phyloP scores from a whole-genome alignment of 2,113 vertebrate genomes.

The Osmerus eperlanus region DNA sequence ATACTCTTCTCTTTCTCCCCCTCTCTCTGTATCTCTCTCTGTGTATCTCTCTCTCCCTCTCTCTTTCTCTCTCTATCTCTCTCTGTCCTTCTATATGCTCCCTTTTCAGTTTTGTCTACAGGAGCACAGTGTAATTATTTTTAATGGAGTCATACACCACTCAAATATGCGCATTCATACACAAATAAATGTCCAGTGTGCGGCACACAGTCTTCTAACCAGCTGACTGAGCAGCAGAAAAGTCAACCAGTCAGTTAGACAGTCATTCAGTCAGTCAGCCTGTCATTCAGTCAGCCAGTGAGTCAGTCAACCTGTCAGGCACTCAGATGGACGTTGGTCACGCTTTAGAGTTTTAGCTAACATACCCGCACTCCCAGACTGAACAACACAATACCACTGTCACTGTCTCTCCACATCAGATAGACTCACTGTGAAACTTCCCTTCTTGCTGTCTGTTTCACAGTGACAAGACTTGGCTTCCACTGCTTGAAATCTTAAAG shows the following conservation, averaged over 20 bases:
- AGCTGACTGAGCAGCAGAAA: no score
- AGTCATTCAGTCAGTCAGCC: neutral
- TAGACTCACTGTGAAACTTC: neutral
- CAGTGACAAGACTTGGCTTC: neutral
- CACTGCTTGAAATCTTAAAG: neutral
- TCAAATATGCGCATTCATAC: neutral
- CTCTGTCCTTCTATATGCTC: neutral
- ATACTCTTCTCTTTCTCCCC: neutral
- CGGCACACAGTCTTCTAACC: no score
- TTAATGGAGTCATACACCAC: conserved; percentile 20
- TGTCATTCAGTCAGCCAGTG: conserved; percentile 39
- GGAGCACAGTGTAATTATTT: neutral
- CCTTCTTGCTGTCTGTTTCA: neutral
- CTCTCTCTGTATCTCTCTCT: neutral
- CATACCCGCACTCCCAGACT: neutral
- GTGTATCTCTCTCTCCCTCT: neutral
- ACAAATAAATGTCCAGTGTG: neutral
- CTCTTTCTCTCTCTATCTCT: neutral
- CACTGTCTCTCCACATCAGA: neutral
- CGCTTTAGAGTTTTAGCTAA: conserved; percentile 6
- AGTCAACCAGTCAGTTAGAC: neutral
- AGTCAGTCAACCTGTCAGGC: conserved; percentile 42
- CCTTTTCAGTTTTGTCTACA: neutral
- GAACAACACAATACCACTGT: conserved; percentile 2
- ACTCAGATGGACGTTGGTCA: conserved; percentile 6